These are phyloP conservation scores for Dipodomys stephensi DNA, from an alignment of 2,113 vertebrate genomes.

Conservation along the genomic window DNA sequence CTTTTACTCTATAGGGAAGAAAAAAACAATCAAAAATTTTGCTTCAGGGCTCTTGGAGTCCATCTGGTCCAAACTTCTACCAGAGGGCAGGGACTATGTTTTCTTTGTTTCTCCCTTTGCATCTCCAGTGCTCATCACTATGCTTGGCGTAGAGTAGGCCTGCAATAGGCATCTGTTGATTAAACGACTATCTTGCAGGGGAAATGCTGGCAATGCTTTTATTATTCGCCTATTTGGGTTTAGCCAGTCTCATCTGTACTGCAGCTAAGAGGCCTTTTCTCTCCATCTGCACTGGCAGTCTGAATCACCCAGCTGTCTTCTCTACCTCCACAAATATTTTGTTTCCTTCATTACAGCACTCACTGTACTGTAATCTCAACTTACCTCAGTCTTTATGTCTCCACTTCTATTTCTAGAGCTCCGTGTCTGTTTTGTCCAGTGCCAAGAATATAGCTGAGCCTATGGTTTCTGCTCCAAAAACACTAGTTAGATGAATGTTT, in stretches of 20 bases:
- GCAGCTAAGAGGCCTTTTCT: not conserved
- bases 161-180: not conserved
- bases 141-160: not conserved
- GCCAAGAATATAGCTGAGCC: not conserved
- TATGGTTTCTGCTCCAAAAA: not conserved
- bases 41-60: not conserved
- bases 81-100: not conserved
- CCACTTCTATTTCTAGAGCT: not conserved
- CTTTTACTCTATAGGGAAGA: not conserved
- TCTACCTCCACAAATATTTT: not conserved
- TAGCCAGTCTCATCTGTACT: not conserved
- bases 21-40: slow-evolving; percentile 20
- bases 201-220: not conserved
- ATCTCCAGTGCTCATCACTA: not conserved
- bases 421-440: not conserved
- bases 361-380: not conserved
- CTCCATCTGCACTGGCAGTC: not conserved
- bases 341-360: not conserved
- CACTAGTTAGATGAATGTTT: slow-evolving; percentile 3
- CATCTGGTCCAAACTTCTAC: slow-evolving; percentile 27
- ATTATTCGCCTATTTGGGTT: not conserved
- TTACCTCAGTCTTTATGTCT: not conserved
- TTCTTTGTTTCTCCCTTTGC: not conserved
- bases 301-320: not conserved
- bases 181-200: slow-evolving; percentile 29